Base-by-base conservation (phyloP, 2,797 vertebrate genomes). In the Lindbergichthys nudifrons region DNA sequence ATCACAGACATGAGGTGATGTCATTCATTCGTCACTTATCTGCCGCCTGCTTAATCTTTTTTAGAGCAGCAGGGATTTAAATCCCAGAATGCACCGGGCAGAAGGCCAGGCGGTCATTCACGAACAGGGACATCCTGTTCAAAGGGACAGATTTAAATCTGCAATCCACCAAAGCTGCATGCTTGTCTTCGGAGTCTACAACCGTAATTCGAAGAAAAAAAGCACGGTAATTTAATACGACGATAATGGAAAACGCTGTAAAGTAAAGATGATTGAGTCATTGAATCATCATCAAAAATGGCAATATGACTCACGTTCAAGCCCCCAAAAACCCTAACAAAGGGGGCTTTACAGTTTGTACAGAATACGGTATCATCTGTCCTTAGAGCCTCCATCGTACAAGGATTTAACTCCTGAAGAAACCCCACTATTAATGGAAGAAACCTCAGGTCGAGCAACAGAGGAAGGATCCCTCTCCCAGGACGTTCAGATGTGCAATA, bases 41-140 rank as follows among this genome's bases (percentile, higher is more conserved):
- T 65, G 73, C 65, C 53, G 75, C 30, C 36, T 11, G 21, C 63
- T 82, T 81, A 79, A 84, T 81, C 83, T 75, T 68, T 21, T 62
- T 63, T 59, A 63, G 70, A 65, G 14, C 12, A 39, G 52, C 58
- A 26, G 65, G 77, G 77, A 74, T 75, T 80, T 63, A 50, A 62
- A 62, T 71, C 82, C 87, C 83, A 79, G 74, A 70, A 80, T 79
- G 75, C 82, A 83, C 59, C 51, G 61, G 75, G 79, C 73, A 64
- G 66, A 18, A 16, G 41, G 70, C 81, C 79, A 75, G 53, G 23
- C 65, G 46, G 64, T 10, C 65, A 36, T 47, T 76, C 79, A 71
- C 1, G 10, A 23, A 30, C 7, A 41, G 26, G 39, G 3, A 18
- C 66, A 48, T 80, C 67, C 74, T 66, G 64, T 54, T 39, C 18